A percentile compares a stretch with the other conserved stretches of the same genome.
These are phyloP conservation scores for Parapristionchus giblindavisi DNA, from an alignment of 2,888 invertebrate species.

Conservation along the genomic window DNA sequence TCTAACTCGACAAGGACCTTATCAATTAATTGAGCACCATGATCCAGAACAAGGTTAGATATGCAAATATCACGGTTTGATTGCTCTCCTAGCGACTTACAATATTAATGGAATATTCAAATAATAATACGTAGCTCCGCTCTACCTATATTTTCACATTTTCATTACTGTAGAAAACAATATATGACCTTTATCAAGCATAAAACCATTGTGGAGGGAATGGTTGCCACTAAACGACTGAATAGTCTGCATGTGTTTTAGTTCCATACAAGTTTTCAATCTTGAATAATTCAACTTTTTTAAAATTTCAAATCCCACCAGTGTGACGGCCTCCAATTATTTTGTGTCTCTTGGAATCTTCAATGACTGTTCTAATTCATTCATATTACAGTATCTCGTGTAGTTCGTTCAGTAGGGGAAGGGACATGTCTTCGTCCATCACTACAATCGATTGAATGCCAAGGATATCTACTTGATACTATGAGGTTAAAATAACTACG, in stretches of 20 bases:
- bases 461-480: slow-evolving; percentile 83
- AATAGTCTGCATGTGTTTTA: too few species aligned
- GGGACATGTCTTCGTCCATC: slow-evolving; percentile 74
- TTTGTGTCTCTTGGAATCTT: too few species aligned
- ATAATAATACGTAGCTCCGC: too few species aligned
- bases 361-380: background rate
- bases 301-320: too few species aligned
- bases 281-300: too few species aligned
- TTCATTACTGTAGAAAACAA: background rate
- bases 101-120: background rate
- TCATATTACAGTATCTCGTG: slow-evolving; percentile 37
- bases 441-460: slow-evolving; percentile 80
- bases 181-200: too few species aligned
- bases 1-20: slow-evolving; percentile 88
- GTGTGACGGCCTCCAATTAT: too few species aligned
- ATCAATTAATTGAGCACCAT: slow-evolving; percentile 72
- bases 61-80: background rate
- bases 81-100: background rate
- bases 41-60: slow-evolving; percentile 17
- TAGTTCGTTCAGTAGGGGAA: slow-evolving; percentile 47
- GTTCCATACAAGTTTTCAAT: too few species aligned
- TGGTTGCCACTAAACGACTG: too few species aligned
- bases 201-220: too few species aligned
- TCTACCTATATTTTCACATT: too few species aligned
- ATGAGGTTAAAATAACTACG: slow-evolving; percentile 74